Evolutionary conservation across 1,140 invertebrate genomes (phyloP), one percentile per base, ranked within the genome.

Genomic region (Brachionus asplanchnoidis): DNA sequence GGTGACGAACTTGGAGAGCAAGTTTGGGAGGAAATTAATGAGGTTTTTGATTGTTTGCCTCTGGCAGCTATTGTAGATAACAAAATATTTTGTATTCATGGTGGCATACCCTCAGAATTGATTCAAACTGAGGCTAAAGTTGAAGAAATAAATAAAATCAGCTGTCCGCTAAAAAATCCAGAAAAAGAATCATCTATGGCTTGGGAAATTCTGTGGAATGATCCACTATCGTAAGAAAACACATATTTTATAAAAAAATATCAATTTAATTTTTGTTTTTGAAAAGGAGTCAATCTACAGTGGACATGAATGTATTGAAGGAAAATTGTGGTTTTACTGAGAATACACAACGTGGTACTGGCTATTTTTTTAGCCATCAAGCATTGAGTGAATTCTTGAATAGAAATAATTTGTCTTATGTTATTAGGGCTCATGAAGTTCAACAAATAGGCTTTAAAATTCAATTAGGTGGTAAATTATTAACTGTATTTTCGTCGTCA

Each of bases 131-230:
- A 20, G 2, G 56, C 23, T 60, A 53, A 73, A 70, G 50, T 82
- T 8, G 56, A 42, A 46, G 75, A 73, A 20, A 85, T 75, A 12
- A 50, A 87, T 88, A 70, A 84, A 87, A 84, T 87, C 87, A 68
- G 86, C 86, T 65, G 84, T 84, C 84, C 84, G 3, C 26, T 84
- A 28, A 60, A 8, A 42, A 53, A 84, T 60, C 84, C 84, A 11
- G 82, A 40, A 87, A 92, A 88, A 87, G 90, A 90, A 85, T 91
- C 88, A 84, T 89, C 90, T 75, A 87, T 77, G 42, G 93, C 93
- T 2, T 94, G 94, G 94, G 93, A 94, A 86, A 88, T 94, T 1
- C 91, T 94, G 89, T 94, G 94, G 93, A 94, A 93, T 89, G 94
- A 94, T 89, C 94, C 94, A 12, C 87, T 93, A 65, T 92, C 90